phyloP scores from a whole-genome alignment of 2,888 invertebrate species.

The Lamellibrachia columna region DNA sequence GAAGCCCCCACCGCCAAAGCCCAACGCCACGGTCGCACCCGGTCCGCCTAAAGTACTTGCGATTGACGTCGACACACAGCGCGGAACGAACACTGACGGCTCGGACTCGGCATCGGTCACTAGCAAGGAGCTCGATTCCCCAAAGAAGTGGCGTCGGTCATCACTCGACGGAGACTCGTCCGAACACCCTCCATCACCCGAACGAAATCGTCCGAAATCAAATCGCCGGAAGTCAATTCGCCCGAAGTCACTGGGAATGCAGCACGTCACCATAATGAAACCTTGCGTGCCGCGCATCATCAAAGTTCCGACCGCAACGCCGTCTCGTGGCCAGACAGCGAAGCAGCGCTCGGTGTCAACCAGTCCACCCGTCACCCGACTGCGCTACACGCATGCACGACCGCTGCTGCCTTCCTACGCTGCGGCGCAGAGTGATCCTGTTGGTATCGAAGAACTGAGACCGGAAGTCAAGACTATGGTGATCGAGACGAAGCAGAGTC shows the following conservation, averaged over 20 bases:
- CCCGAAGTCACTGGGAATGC: background rate
- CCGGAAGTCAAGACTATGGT: background rate
- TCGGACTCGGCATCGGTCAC: background rate
- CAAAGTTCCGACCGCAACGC: background rate
- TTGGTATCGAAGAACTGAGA: background rate
- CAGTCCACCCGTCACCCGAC: background rate
- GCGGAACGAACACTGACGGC: background rate
- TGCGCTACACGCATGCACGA: background rate
- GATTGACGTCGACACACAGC: background rate
- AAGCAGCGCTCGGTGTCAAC: background rate
- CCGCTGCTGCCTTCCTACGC: background rate
- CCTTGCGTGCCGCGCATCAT: background rate
- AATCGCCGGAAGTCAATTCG: too few species aligned
- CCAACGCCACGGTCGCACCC: background rate
- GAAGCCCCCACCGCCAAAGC: too few species aligned
- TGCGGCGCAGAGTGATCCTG: background rate
- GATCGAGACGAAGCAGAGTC: background rate
- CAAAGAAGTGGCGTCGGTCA: background rate
- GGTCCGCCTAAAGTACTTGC: background rate
- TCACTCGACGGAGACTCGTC: too few species aligned
- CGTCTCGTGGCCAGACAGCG: background rate
- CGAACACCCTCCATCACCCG: background rate
- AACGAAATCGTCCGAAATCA: background rate
- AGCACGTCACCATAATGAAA: background rate
- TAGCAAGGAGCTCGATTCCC: background rate